These are phyloP conservation scores for Colius striatus DNA, from an alignment of 2,113 vertebrate species.

Conservation along the genomic window DNA sequence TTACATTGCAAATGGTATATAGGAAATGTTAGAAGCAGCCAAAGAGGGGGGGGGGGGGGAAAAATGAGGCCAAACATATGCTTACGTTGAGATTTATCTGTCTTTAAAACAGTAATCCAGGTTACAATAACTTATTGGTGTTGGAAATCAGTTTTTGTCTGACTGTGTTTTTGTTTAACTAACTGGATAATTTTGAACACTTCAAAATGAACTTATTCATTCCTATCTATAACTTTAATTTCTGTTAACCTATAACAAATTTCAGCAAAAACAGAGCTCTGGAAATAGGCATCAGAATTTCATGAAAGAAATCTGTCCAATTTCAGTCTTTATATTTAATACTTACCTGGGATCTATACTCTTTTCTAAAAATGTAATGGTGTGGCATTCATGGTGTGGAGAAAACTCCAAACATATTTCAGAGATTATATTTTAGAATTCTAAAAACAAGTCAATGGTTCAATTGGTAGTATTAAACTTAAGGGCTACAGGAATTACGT, in stretches of 20 bases:
- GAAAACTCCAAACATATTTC: background rate
- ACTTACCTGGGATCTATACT: background rate
- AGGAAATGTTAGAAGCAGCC: background rate
- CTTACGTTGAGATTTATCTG: background rate
- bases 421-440: background rate
- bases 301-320: background rate
- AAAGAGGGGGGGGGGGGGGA: too few relatives aligned
- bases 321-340: background rate
- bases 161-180: background rate
- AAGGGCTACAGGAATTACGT: background rate
- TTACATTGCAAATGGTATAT: background rate
- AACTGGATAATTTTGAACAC: background rate
- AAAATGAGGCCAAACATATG: background rate
- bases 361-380: background rate
- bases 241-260: background rate
- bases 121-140: background rate
- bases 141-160: background rate
- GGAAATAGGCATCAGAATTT: background rate
- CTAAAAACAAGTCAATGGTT: background rate
- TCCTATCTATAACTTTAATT: background rate
- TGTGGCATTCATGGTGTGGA: background rate
- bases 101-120: background rate
- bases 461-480: background rate
- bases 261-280: background rate
- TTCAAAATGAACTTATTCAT: background rate